Base-by-base conservation (phyloP, 2,113 vertebrate genomes). In the Morone saxatilis region DNA sequence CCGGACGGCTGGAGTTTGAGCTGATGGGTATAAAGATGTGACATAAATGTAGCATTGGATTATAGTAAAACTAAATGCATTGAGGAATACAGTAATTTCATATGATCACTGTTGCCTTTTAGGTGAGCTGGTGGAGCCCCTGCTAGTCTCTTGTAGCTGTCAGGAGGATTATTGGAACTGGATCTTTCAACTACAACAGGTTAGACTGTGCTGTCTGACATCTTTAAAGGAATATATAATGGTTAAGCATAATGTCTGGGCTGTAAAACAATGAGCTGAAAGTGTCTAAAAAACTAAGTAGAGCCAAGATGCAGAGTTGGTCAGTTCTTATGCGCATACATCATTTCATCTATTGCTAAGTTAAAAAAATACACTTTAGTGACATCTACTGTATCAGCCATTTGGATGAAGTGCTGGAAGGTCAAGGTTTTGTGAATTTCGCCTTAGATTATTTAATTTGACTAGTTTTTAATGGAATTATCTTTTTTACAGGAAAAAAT, bases 131-230 rank as follows among this genome's bases (percentile, higher is more conserved):
- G 83, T 95, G 94, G 96, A 97, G 77, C 94, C 96, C 2, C 90
- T 96, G 86, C 86, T 95, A 54, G 88, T 97, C 38, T 94, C 90
- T 2, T 97, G 96, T 73, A 87, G 86, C 66, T 89, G 88, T 75
- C 86, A 89, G 77, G 95, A 96, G 67, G 96, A 97, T 81, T 97
- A 96, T 61, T 93, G 96, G 80, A 94, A 81, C 86, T 96, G 95
- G 95, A 94, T 96, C 60, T 96, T 96, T 81, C 94, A 95, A 16
- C 84, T 97, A 74, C 96, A 96, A 67, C 95, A 96, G 95, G 96
- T 96, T 16, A 89, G 71, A 71, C 40, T 57, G 61, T 20, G 70
- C 31, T 31, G 16, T 38, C 19, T 45, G 53, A 74, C 45, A 60
- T 43, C 31, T 48, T 74, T 41, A 36, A 13, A 50, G 9, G 14